Evolutionary conservation across 64 coral and sea anemone genomes (phyloP).

Genomic region (Pocillopora damicornis): DNA sequence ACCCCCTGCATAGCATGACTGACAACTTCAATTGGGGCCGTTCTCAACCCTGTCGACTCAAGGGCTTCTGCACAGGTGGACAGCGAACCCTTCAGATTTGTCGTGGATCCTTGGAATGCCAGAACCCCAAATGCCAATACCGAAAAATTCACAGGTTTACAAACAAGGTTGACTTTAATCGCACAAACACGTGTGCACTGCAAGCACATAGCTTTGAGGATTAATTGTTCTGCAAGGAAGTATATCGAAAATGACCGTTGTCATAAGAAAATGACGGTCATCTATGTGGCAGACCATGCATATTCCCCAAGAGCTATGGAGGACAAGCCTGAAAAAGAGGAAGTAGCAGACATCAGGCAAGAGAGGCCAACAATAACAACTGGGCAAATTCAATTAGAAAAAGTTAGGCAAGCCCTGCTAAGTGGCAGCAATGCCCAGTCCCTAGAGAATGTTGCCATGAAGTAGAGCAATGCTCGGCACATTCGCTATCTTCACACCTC

Average conservation of each 20-base stretch:
- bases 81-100: conserved; percentile 38
- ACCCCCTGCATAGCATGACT: neutral
- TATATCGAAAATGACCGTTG: conserved; percentile 41
- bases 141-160: conserved; percentile 16
- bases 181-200: conserved; percentile 24
- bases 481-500: neutral
- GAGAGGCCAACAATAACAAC: conserved; percentile 40
- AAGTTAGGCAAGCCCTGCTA: conserved; percentile 30
- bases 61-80: conserved; percentile 32
- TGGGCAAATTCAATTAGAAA: conserved; percentile 39
- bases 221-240: conserved; percentile 38
- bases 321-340: conserved; percentile 16
- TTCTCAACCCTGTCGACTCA: conserved; percentile 31
- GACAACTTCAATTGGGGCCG: conserved; percentile 44
- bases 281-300: conserved; percentile 13
- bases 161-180: conserved; percentile 40
- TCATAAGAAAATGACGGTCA: conserved; percentile 44
- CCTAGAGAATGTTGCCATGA: conserved; percentile 11
- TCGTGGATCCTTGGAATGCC: neutral
- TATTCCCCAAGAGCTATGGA: neutral
- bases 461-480: conserved; percentile 40
- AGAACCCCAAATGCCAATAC: conserved; percentile 3
- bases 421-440: conserved; percentile 13
- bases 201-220: neutral
- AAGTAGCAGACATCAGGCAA: conserved; percentile 6